Evolutionary conservation across 2,797 vertebrate genomes (phyloP).

Genomic region (Delichon dasypus): DNA sequence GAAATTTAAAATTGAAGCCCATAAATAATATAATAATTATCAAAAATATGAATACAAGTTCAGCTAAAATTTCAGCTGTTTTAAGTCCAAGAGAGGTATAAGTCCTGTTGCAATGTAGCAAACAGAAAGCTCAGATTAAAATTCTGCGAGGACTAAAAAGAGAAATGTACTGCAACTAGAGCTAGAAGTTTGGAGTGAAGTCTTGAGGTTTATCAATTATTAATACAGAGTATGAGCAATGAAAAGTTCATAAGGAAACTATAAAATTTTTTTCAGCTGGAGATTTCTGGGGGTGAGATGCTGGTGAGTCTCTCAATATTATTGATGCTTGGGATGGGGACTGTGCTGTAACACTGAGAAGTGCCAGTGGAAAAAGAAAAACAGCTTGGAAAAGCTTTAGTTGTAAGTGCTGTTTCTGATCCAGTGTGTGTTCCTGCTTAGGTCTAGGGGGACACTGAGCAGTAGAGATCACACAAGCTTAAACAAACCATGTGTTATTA

Average conservation of each 20-base stretch:
- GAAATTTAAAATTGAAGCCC: neutral
- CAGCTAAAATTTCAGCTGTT: neutral
- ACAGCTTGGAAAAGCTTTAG: neutral
- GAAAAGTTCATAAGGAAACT: slow-evolving; percentile 10
- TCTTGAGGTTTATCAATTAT: slow-evolving; percentile 23
- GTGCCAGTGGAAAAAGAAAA: neutral
- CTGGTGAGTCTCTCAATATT: neutral
- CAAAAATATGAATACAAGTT: neutral
- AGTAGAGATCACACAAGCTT: neutral
- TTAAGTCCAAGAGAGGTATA: neutral
- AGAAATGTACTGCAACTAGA: neutral
- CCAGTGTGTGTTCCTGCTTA: neutral
- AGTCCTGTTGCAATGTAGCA: neutral
- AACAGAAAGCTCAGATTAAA: neutral
- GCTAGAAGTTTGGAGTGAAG: neutral
- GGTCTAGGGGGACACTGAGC: neutral
- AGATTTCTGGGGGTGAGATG: neutral
- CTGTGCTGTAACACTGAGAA: neutral
- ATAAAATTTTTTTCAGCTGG: neutral
- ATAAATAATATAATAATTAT: neutral
- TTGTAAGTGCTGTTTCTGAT: neutral
- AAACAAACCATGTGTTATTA: neutral
- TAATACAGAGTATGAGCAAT: neutral
- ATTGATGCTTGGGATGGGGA: neutral
- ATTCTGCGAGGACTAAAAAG: neutral